Percentiles rank a stretch among this genome's conserved stretches.
Conservation (phyloP, 2,797 vertebrate species). For the Neomorphus geoffroyi region DNA sequence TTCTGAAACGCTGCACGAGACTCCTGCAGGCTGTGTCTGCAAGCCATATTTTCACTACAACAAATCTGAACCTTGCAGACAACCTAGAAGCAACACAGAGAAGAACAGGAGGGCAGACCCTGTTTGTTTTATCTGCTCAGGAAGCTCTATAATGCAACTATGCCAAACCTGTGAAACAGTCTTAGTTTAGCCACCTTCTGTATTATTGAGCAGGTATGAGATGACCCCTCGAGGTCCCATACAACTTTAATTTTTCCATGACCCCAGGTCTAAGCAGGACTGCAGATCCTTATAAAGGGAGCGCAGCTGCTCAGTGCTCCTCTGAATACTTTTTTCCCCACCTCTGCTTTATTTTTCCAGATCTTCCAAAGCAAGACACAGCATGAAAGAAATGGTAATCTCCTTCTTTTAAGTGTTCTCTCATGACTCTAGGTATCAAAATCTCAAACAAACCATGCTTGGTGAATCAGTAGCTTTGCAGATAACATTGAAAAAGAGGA, state of each 20-base stretch:
- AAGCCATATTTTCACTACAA: background rate
- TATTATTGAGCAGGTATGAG: background rate
- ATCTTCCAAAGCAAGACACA: background rate
- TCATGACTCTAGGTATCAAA: background rate
- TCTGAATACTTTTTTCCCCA: fast-evolving
- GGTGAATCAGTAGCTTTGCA: background rate
- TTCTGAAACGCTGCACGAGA: background rate
- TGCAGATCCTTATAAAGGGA: background rate
- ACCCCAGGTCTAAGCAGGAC: background rate
- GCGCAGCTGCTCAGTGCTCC: background rate
- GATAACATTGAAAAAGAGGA: background rate
- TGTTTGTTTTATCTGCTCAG: fast-evolving
- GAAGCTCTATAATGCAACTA: background rate
- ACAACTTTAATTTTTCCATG: fast-evolving
- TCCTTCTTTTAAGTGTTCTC: background rate
- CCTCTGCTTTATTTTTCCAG: background rate
- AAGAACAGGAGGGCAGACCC: background rate
- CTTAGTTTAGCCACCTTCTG: background rate
- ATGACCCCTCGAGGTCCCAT: background rate
- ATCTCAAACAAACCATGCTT: background rate
- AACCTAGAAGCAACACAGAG: background rate
- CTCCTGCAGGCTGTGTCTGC: background rate
- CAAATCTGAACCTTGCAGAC: fast-evolving
- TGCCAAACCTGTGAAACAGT: background rate
- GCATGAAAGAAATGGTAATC: background rate